Percentiles rank a stretch among this genome's conserved stretches.
phyloP scores from a whole-genome alignment of 2,797 vertebrate species.

The Eulemur albifrons region DNA sequence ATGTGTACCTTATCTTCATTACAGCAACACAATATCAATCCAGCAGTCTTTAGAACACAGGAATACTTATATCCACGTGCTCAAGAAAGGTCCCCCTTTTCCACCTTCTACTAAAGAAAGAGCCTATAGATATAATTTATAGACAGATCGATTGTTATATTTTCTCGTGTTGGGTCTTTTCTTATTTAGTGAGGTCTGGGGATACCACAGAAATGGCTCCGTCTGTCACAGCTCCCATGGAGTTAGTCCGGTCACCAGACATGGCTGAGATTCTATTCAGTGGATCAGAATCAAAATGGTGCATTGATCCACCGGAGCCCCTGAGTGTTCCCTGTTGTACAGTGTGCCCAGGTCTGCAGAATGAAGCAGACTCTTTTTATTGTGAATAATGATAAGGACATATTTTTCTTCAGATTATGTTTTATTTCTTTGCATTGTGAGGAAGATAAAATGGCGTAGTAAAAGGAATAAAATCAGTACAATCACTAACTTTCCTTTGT shows the following conservation, averaged over 20 bases:
- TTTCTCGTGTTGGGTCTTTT: constrained; percentile 76
- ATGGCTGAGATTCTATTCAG: not conserved
- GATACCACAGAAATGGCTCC: constrained; percentile 73
- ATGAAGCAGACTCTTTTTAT: constrained; percentile 18
- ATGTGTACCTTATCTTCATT: constrained; percentile 63
- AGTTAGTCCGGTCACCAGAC: constrained; percentile 71
- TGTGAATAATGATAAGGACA: constrained; percentile 59
- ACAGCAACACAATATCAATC: constrained; percentile 72
- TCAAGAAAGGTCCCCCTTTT: constrained; percentile 51
- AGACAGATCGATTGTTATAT: constrained; percentile 76
- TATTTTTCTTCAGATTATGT: constrained; percentile 57
- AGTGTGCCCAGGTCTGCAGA: not conserved
- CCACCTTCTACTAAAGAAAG: constrained; percentile 78
- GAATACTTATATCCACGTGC: constrained; percentile 56
- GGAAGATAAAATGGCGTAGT: constrained; percentile 45
- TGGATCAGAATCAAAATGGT: not conserved
- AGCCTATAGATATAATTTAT: constrained; percentile 78
- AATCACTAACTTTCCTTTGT: constrained; percentile 77
- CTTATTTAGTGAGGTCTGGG: constrained; percentile 74
- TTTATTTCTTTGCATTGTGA: constrained; percentile 54
- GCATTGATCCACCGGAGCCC: not conserved
- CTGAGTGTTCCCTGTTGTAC: constrained; percentile 47
- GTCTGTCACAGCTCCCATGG: constrained; percentile 81
- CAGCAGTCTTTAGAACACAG: constrained; percentile 65
- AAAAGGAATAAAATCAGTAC: constrained; percentile 74